Evolutionary conservation across 2,888 invertebrate genomes (phyloP).

Genomic region (Hermodice carunculata): DNA sequence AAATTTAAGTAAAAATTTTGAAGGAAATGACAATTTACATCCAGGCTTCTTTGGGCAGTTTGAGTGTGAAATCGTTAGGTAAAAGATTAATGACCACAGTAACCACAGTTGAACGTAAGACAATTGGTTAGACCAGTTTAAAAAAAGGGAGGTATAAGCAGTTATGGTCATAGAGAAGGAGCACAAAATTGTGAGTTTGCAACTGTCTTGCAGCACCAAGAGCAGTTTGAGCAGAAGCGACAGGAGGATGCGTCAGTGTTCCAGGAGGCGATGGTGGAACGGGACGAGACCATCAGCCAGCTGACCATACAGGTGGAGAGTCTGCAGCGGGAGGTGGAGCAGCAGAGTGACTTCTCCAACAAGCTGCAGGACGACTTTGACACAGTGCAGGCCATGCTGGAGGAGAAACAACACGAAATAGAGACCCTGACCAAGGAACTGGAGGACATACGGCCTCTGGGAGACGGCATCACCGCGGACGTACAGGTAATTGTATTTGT

Average conservation of each 20-base stretch:
- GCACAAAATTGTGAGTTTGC: no score
- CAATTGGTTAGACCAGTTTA: no score
- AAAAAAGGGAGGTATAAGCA: no score
- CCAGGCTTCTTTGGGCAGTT: no score
- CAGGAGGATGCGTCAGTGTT: not conserved
- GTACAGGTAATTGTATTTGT: slow-evolving; percentile 20
- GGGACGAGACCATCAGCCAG: not conserved
- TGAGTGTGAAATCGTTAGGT: no score
- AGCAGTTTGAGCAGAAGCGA: not conserved
- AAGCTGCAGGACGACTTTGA: slow-evolving; percentile 69
- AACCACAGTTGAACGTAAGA: no score
- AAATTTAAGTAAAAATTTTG: no score
- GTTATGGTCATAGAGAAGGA: no score
- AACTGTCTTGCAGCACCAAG: not conserved
- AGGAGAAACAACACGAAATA: slow-evolving; percentile 65
- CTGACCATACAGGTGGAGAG: slow-evolving; percentile 48
- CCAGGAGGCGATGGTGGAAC: not conserved
- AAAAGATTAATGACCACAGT: no score
- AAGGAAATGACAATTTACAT: no score
- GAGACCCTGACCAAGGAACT: slow-evolving; percentile 62
- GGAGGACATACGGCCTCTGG: slow-evolving; percentile 41
- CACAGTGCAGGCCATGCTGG: slow-evolving; percentile 67
- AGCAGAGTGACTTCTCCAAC: slow-evolving; percentile 34
- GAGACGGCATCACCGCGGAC: not conserved
- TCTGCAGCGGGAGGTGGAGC: slow-evolving; percentile 52